phyloP scores from a whole-genome alignment of 2,888 invertebrate genomes.

The Nomada flava region DNA sequence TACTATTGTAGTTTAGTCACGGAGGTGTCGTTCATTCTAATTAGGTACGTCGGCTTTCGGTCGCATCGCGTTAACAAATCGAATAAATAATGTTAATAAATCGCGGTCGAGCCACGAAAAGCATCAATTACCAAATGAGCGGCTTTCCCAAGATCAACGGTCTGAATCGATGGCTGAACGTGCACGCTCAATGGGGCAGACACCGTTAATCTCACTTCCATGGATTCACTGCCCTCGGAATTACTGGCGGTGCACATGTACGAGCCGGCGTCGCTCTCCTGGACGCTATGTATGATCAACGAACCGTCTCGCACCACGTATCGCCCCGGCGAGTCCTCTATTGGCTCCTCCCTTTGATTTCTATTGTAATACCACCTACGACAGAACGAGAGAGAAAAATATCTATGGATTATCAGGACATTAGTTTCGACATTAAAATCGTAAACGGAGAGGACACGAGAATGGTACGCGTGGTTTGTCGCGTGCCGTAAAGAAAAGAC shows the following conservation, averaged over 20 bases:
- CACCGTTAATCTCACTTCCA: conserved; percentile 85
- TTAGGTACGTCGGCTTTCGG: neutral
- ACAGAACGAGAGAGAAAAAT: conserved; percentile 18
- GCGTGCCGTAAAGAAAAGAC: conserved; percentile 23
- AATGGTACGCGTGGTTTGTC: neutral
- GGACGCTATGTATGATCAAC: conserved; percentile 85
- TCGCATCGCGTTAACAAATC: neutral
- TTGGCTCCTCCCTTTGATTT: conserved; percentile 84
- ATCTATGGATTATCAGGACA: too few relatives aligned
- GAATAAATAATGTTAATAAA: neutral
- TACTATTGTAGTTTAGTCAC: neutral
- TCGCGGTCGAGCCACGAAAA: neutral
- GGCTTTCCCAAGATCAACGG: conserved; percentile 85
- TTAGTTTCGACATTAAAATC: neutral
- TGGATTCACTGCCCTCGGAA: conserved; percentile 85
- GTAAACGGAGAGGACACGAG: neutral
- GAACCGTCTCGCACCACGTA: conserved; percentile 85
- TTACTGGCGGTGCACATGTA: conserved; percentile 86
- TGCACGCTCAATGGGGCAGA: conserved; percentile 83
- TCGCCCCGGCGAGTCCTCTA: conserved; percentile 84
- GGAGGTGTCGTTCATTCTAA: neutral
- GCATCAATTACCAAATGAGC: conserved; percentile 84
- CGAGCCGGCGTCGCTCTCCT: conserved; percentile 85
- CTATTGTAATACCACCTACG: conserved; percentile 85
- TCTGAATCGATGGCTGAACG: conserved; percentile 83